A percentile compares a stretch with the other conserved stretches of the same genome.
Evolutionary conservation across 2,113 vertebrate genomes (phyloP).

Genomic region (Epinephelus moara): DNA sequence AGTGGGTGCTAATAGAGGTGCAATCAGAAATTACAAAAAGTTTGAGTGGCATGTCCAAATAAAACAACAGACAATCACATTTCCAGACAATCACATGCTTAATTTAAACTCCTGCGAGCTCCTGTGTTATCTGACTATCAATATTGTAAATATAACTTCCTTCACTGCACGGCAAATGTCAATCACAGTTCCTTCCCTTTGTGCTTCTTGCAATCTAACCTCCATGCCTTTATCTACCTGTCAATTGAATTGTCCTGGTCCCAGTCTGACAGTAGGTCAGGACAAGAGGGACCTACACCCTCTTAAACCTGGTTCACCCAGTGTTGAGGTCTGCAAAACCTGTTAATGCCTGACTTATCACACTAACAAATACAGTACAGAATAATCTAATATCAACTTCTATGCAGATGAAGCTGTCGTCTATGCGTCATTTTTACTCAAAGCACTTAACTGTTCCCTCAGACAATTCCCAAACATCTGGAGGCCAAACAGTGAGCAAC

Average conservation of each 20-base stretch:
- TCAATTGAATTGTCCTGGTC: background rate
- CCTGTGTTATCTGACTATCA: background rate
- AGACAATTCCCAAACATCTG: background rate
- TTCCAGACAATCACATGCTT: background rate
- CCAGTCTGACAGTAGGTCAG: too few species aligned
- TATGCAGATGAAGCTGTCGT: constrained; percentile 20
- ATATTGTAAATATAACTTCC: background rate
- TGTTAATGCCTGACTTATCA: background rate
- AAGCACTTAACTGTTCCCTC: background rate
- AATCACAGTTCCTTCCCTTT: too few species aligned
- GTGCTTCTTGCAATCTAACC: too few species aligned
- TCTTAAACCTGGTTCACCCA: background rate
- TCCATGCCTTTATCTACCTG: background rate
- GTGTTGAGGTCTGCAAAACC: background rate
- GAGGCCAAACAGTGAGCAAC: background rate
- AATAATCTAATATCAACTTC: background rate
- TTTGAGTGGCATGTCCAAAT: background rate
- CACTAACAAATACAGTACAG: background rate
- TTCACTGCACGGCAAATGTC: background rate
- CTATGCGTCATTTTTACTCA: background rate
- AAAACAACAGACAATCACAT: background rate
- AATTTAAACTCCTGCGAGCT: too few species aligned
- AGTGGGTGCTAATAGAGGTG: background rate
- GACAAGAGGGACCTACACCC: background rate
- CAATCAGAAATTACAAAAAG: background rate